Evolutionary conservation across 1,140 invertebrate species (phyloP).

Genomic region (Phymorhynchus buccinoides): DNA sequence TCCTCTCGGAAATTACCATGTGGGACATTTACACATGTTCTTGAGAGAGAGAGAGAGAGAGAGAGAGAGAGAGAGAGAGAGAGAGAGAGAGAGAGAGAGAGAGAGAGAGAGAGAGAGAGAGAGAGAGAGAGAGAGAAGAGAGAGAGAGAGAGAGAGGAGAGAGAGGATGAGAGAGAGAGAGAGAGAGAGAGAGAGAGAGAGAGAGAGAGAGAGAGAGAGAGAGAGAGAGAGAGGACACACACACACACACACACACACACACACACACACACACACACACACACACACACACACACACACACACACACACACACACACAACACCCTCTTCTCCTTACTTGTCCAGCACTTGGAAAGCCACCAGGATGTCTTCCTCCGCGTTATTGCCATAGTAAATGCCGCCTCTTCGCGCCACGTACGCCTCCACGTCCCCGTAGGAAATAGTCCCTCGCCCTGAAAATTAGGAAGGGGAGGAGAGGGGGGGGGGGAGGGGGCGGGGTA

Average conservation of each 20-base stretch:
- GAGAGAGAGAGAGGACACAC: no score
- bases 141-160: neutral
- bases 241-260: no score
- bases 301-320: no score
- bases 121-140: neutral
- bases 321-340: slow-evolving; percentile 10
- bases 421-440: slow-evolving; percentile 58
- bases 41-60: neutral
- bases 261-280: neutral
- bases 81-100: no score
- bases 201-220: neutral
- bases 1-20: no score
- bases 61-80: no score
- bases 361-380: slow-evolving; percentile 60
- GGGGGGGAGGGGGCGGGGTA: slow-evolving; percentile 4
- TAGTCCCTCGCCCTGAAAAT: slow-evolving; percentile 53
- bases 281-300: no score
- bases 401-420: slow-evolving; percentile 56
- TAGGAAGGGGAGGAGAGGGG: neutral
- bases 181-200: neutral
- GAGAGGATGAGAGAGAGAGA: no score
- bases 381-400: slow-evolving; percentile 51
- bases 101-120: no score
- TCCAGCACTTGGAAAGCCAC: slow-evolving; percentile 58
- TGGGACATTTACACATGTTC: neutral